These are phyloP conservation scores for Drosophila ananassae DNA, from an alignment of 1,140 invertebrate species.

Conservation along the genomic window DNA sequence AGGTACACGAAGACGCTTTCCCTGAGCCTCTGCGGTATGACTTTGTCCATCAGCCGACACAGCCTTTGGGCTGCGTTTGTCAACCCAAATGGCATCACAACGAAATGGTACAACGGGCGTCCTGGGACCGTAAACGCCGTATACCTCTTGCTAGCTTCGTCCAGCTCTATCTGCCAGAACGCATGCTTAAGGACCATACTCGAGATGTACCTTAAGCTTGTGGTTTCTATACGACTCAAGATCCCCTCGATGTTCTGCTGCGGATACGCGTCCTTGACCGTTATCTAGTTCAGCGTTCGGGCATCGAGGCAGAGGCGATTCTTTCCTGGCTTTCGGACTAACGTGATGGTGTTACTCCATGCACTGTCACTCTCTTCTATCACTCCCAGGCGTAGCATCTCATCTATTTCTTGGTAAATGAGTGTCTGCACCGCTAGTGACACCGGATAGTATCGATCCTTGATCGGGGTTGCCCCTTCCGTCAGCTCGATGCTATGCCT, in stretches of 20 bases:
- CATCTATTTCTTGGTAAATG: neutral
- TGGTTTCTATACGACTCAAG: no score
- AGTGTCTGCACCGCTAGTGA: neutral
- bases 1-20: conserved; percentile 61
- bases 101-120: conserved; percentile 2
- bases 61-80: conserved; percentile 7
- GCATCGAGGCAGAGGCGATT: no score
- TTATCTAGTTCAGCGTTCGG: no score
- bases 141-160: no score
- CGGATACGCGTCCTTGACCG: no score
- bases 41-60: neutral
- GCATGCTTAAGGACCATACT: no score
- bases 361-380: conserved; percentile 5
- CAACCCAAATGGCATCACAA: no score
- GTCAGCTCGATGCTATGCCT: neutral
- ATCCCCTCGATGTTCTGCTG: no score
- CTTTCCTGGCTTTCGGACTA: conserved; percentile 8
- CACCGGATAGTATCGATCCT: neutral
- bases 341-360: neutral
- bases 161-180: no score
- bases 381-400: neutral
- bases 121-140: conserved; percentile 6
- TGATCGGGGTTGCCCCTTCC: neutral
- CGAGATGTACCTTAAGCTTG: no score
- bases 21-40: conserved; percentile 5